Base-by-base conservation (phyloP, 2,113 vertebrate genomes). In the human region DNA sequence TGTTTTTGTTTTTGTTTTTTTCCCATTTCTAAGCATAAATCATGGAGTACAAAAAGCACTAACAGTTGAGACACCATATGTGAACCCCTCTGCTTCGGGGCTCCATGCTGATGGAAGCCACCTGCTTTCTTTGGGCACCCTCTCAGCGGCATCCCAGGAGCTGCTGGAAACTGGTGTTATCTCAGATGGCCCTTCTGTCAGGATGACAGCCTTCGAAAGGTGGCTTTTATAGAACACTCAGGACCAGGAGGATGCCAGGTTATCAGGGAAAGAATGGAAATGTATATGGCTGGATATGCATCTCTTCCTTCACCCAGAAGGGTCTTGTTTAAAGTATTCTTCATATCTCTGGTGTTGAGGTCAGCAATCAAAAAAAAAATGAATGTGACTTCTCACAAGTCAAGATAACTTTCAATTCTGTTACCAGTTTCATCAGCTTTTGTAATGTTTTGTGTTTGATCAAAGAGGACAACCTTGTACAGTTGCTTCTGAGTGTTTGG, bases 21-120 rank as follows among this genome's bases (percentile, higher is more conserved):
- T 76, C 40, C 82, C 32, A 61, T 70, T 90, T 76, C 52, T 48
- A 92, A 89, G 76, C 40, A 57, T 35, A 27, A 90, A 70, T 57
- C 23, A 45, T 17, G 40, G 32, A 87, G 52, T 30, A 73, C 68
- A 79, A 66, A 94, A 89, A 87, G 61, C 75, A 17, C 73, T 55
- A 72, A 40, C 90, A 93, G 96, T 76, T 66, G 95, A 91, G 91
- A 45, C 30, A 13, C 92, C 96, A 87, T 90, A 95, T 93, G 96
- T 0, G 14, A 83, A 57, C 7, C 83, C 55, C 83, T 45, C 30
- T 0, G 61, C 18, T 30, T 8, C 6, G 1, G 3, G 8, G 17
- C 50, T n/a, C 59, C 92, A 25, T 10, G 82, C 97, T 96, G 93
- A 92, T 7, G 3, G 38, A 43, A 78, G 83, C 90, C 87, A 52